Conservation (phyloP, 2,888 invertebrate species). For the Trichogramma evanescens region DNA sequence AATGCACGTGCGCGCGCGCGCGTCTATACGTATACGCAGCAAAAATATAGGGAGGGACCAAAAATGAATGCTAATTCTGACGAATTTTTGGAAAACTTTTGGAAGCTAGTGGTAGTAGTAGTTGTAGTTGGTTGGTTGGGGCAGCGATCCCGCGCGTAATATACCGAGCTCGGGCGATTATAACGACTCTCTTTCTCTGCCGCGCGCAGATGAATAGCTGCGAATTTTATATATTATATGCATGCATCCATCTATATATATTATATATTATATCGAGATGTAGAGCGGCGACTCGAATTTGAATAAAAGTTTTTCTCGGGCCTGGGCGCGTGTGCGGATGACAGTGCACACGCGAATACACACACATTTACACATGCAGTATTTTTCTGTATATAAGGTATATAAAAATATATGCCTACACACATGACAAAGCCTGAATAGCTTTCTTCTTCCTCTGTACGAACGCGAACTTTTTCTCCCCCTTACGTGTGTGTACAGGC, state of each 20-base stretch:
- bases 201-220: too few relatives aligned
- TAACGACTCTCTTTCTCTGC: too few relatives aligned
- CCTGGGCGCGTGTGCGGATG: slow-evolving; percentile 6
- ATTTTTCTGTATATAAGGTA: too few relatives aligned
- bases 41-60: slow-evolving; percentile 27
- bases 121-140: slow-evolving; percentile 23
- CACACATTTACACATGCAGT: too few relatives aligned
- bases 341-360: slow-evolving; percentile 8
- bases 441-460: slow-evolving; percentile 15
- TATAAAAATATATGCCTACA: too few relatives aligned
- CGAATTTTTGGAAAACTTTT: slow-evolving; percentile 39
- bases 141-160: too few relatives aligned
- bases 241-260: not conserved
- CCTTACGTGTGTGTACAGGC: not conserved
- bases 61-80: slow-evolving; percentile 43
- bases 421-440: slow-evolving; percentile 3
- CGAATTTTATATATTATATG: too few relatives aligned
- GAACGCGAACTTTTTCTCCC: slow-evolving; percentile 16
- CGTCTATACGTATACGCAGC: slow-evolving; percentile 14
- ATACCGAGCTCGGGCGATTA: too few relatives aligned
- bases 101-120: slow-evolving; percentile 16
- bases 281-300: slow-evolving; percentile 23
- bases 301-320: slow-evolving; percentile 17
- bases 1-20: slow-evolving; percentile 30
- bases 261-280: slow-evolving; percentile 1